Evolutionary conservation across 2,113 vertebrate genomes (phyloP).

Genomic region (Cathartes aura): DNA sequence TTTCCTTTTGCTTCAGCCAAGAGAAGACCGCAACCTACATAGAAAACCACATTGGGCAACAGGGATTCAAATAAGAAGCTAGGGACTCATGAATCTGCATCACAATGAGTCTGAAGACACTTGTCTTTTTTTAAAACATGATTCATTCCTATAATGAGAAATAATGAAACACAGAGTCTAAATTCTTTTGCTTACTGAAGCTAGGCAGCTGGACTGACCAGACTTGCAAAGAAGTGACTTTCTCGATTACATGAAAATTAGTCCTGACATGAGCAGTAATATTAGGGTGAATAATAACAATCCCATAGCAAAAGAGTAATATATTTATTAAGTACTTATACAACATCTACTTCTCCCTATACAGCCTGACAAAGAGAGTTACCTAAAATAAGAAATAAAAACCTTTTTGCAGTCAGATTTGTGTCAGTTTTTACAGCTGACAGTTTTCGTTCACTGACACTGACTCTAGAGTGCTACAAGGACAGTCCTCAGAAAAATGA

Average conservation of each 20-base stretch:
- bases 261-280: not conserved
- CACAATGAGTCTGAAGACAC: not conserved
- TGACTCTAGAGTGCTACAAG: not conserved
- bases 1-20: not conserved
- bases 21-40: not conserved
- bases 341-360: not conserved
- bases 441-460: not conserved
- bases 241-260: not conserved
- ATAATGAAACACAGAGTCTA: not conserved
- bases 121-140: not conserved
- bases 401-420: not conserved
- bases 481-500: not conserved
- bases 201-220: not conserved
- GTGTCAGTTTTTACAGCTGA: not conserved
- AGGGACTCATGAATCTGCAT: not conserved
- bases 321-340: not conserved
- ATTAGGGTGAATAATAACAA: not conserved
- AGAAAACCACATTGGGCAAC: not conserved
- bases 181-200: not conserved
- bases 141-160: not conserved
- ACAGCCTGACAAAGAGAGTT: not conserved
- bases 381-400: not conserved
- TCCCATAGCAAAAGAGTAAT: not conserved
- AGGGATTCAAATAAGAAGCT: not conserved
- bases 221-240: not conserved